phyloP scores from a whole-genome alignment of 1,140 invertebrate species.

The Dufourea novaeangliae region DNA sequence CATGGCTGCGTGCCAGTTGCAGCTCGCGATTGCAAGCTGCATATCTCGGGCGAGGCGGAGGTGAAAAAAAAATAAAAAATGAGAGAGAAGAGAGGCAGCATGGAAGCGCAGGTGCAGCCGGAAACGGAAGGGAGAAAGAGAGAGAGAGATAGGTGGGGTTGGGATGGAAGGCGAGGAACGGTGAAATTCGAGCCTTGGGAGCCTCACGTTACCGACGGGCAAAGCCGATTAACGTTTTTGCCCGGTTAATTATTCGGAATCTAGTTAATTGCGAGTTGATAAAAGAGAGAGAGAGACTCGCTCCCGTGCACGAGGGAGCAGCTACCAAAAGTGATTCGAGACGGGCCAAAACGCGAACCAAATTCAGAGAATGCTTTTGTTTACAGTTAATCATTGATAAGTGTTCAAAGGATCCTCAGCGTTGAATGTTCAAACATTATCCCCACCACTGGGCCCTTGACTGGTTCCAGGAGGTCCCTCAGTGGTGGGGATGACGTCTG shows the following conservation, averaged over 20 bases:
- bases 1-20: constrained; percentile 77
- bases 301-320: no score
- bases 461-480: no score
- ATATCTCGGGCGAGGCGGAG: constrained; percentile 63
- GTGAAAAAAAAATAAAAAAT: constrained; percentile 21
- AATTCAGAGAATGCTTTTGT: not conserved
- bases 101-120: constrained; percentile 51
- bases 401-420: no score
- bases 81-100: not conserved
- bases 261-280: constrained; percentile 24
- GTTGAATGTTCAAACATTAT: no score
- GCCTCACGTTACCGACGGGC: not conserved
- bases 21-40: constrained; percentile 70
- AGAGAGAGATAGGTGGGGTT: not conserved
- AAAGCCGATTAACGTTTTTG: constrained; percentile 27
- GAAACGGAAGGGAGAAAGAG: constrained; percentile 27
- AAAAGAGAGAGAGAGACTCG: no score
- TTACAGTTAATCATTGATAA: no score
- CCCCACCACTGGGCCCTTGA: no score
- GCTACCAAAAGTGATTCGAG: not conserved
- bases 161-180: not conserved
- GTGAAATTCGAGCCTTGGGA: constrained; percentile 48
- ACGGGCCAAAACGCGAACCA: not conserved
- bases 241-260: constrained; percentile 28
- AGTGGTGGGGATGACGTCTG: no score